Percentiles rank a stretch among this genome's conserved stretches.
phyloP scores from a whole-genome alignment of 2,113 vertebrate species.

The Macrotus californicus region DNA sequence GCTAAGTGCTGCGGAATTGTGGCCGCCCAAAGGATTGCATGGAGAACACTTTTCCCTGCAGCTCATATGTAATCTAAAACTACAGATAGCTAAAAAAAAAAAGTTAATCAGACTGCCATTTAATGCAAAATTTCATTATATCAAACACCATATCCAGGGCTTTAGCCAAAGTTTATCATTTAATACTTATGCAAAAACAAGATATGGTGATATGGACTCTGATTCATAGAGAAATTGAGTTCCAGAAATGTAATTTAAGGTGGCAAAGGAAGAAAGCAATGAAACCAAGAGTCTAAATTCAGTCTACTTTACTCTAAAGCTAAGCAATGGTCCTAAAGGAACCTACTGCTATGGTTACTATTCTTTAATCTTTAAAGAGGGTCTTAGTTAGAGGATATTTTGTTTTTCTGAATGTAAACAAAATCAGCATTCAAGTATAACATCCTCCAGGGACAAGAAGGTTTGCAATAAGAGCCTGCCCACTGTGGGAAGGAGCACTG shows the following conservation, averaged over 20 bases:
- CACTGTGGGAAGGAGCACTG: background rate
- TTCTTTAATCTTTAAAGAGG: background rate
- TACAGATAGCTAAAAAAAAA: background rate
- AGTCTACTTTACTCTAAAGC: background rate
- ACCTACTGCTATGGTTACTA: background rate
- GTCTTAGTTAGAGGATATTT: background rate
- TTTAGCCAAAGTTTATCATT: background rate
- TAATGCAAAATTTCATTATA: background rate
- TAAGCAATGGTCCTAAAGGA: background rate
- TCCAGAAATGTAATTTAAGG: background rate
- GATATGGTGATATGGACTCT: background rate
- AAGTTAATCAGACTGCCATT: background rate
- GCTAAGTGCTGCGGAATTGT: background rate
- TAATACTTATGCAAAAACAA: background rate
- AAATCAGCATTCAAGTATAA: background rate
- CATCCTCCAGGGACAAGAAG: background rate
- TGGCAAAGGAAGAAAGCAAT: background rate
- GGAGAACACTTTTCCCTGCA: background rate
- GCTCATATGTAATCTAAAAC: background rate
- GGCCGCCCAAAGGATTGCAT: background rate
- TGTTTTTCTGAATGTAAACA: background rate
- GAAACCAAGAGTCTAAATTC: background rate
- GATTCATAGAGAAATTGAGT: background rate
- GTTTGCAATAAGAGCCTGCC: background rate
- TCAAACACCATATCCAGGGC: background rate